A percentile compares a stretch with the other conserved stretches of the same genome.
These are phyloP conservation scores for Lagodon rhomboides DNA, from an alignment of 2,797 vertebrate species.

Conservation along the genomic window DNA sequence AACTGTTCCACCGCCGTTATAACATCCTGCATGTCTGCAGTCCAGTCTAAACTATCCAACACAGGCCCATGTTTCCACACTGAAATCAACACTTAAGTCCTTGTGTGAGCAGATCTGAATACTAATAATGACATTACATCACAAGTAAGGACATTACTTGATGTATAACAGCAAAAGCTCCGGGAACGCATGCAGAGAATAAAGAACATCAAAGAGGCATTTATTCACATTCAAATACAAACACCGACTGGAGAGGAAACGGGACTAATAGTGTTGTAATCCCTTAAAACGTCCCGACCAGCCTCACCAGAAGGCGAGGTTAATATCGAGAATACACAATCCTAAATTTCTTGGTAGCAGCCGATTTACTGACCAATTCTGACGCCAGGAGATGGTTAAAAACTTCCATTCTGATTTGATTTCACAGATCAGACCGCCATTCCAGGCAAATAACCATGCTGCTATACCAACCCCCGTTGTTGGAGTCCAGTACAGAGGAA, in stretches of 20 bases:
- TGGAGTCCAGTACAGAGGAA: not conserved
- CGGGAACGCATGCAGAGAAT: not conserved
- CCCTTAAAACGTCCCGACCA: not conserved
- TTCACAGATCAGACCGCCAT: not conserved
- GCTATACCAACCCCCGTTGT: not conserved
- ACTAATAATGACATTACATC: not conserved
- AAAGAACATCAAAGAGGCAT: slow-evolving; percentile 21
- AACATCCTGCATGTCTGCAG: not conserved
- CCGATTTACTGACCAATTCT: not conserved
- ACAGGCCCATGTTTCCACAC: slow-evolving; percentile 10
- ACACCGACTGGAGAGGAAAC: slow-evolving; percentile 12
- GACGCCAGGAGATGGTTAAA: not conserved
- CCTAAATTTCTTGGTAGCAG: not conserved
- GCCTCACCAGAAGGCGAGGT: not conserved
- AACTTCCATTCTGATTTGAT: no score
- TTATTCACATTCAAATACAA: slow-evolving; percentile 29
- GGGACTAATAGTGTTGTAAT: slow-evolving; percentile 1
- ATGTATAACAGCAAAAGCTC: not conserved
- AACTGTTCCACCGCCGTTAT: not conserved
- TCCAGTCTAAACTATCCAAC: not conserved
- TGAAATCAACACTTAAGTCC: not conserved
- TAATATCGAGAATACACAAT: not conserved
- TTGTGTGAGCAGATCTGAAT: slow-evolving; percentile 15
- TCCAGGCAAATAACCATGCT: not conserved
- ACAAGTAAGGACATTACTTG: not conserved